These are phyloP conservation scores for Lipophrys pholis DNA, from an alignment of 2,113 vertebrate species.

Conservation along the genomic window DNA sequence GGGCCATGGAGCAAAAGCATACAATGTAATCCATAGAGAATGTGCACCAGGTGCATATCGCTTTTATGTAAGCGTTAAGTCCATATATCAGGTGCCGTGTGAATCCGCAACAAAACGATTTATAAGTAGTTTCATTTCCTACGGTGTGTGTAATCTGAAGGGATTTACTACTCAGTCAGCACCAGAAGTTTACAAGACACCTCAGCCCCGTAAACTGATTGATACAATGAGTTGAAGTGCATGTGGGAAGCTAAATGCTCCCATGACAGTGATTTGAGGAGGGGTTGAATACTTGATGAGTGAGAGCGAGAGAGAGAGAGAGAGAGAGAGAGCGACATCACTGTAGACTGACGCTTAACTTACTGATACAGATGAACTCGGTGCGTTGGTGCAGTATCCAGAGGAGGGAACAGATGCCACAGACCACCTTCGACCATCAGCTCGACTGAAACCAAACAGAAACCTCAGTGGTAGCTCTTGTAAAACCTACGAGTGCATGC, in stretches of 20 bases:
- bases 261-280: slow-evolving; percentile 27
- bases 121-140: not conserved
- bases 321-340: not conserved
- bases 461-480: slow-evolving; percentile 16
- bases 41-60: too few species aligned
- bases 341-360: slow-evolving; percentile 34
- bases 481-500: slow-evolving; percentile 19
- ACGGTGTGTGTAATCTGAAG: slow-evolving; percentile 16
- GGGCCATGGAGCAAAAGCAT: too few species aligned
- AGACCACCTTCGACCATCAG: slow-evolving; percentile 94
- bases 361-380: slow-evolving; percentile 96
- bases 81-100: too few species aligned
- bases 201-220: slow-evolving; percentile 22
- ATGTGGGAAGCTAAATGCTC: slow-evolving; percentile 38
- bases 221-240: slow-evolving; percentile 13
- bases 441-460: slow-evolving; percentile 77
- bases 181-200: slow-evolving; percentile 38
- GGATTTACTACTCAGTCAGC: slow-evolving; percentile 39
- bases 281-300: slow-evolving; percentile 33
- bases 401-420: slow-evolving; percentile 94
- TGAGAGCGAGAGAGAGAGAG: slow-evolving; percentile 10
- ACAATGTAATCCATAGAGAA: too few species aligned
- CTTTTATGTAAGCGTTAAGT: too few species aligned
- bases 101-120: too few species aligned
- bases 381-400: slow-evolving; percentile 96